Evolutionary conservation across 2,797 vertebrate species (phyloP), one percentile per base, ranked within the genome.

Genomic region (Anisognathus igniventris): DNA sequence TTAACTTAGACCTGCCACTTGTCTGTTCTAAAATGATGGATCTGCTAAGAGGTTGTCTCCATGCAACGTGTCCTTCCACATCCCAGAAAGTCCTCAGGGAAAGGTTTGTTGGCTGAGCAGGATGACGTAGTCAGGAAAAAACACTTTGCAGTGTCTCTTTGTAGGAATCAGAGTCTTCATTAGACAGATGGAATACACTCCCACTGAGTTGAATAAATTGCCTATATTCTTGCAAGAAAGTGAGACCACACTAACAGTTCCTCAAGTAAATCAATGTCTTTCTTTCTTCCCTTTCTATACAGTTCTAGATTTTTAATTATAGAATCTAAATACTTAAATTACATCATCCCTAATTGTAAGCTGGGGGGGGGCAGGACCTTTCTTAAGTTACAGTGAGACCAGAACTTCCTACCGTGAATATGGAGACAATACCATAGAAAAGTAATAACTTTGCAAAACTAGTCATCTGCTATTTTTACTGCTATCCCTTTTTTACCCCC

Each of bases 131-230:
- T 68, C 68, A 67, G 81, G 87, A 86, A 92, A 96, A 73, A 75
- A 58, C 78, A 92, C 64, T 72, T 88, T 89, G 86, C 88, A 73
- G n/a, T 53, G 40, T n/a, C 74, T 93, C 92, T 95, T 93, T 72
- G 88, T 89, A 53, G 50, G 87, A 94, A 93, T 91, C 92, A 91
- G 86, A 78, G 88, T 71, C 68, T 95, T 94, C 94, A 95, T 96
- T 93, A 96, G 91, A 93, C 94, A 96, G 92, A 94, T 90, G 92
- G 94, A 94, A 95, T 94, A 93, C 81, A 82, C 91, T 94, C 84
- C 93, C 72, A 93, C 86, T 77, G 84, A 92, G 72, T 42, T 86
- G 89, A 96, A 93, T 86, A 93, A 94, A 96, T 89, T 94, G 78
- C 30, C 86, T 89, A 73, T 67, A 85, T 87, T 79, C 71, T 89